These are phyloP conservation scores for Tridacna gigas DNA, from an alignment of 2,888 invertebrate species.

Conservation along the genomic window DNA sequence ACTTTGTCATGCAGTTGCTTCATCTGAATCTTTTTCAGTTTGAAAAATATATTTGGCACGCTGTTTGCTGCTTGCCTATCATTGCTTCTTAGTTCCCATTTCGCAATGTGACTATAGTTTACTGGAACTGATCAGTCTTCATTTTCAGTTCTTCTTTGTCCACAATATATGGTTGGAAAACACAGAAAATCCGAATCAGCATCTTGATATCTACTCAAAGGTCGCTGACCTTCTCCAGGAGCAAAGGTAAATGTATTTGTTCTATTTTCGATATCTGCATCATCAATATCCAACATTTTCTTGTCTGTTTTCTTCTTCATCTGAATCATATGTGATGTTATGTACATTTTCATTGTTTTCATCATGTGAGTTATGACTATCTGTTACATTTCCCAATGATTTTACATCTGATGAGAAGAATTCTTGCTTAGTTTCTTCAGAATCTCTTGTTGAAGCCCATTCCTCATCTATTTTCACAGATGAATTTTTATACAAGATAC, in stretches of 20 bases:
- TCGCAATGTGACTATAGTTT: slow-evolving; percentile 32
- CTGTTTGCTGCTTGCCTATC: slow-evolving; percentile 40
- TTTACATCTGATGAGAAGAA: not conserved
- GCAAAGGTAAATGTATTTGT: slow-evolving; percentile 50
- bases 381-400: not conserved
- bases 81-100: slow-evolving; percentile 36
- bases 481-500: slow-evolving; percentile 51
- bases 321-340: slow-evolving; percentile 29
- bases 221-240: slow-evolving; percentile 56
- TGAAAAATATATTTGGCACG: slow-evolving; percentile 54
- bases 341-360: not conserved
- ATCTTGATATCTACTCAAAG: slow-evolving; percentile 59
- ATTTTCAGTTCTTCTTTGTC: slow-evolving; percentile 41
- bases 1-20: slow-evolving; percentile 48
- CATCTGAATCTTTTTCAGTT: slow-evolving; percentile 13
- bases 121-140: slow-evolving; percentile 29
- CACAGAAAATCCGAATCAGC: slow-evolving; percentile 49
- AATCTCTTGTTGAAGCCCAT: slow-evolving; percentile 16
- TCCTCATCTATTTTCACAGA: slow-evolving; percentile 38
- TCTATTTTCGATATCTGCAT: slow-evolving; percentile 37
- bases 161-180: slow-evolving; percentile 60
- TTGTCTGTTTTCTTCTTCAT: slow-evolving; percentile 34
- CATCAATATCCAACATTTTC: slow-evolving; percentile 52
- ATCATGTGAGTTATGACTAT: not conserved
- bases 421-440: not conserved